These are phyloP conservation scores for Catharus minimus DNA, from an alignment of 2,113 vertebrate genomes.

Conservation along the genomic window DNA sequence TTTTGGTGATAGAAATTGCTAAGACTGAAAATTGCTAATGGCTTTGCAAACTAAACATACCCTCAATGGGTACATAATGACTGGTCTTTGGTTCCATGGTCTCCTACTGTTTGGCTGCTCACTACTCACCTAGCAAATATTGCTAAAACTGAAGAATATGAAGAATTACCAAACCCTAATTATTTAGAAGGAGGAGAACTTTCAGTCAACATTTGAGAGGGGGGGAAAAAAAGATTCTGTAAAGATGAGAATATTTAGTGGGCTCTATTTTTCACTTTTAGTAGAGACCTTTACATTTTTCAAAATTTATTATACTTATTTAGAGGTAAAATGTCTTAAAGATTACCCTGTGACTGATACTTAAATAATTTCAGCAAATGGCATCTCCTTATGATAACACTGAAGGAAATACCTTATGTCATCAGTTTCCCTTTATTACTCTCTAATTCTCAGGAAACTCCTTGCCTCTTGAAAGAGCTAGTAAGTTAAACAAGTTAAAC, in stretches of 20 bases:
- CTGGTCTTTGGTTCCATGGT: background rate
- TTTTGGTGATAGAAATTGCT: background rate
- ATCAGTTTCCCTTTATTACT: background rate
- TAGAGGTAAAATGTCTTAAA: background rate
- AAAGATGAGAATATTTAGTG: background rate
- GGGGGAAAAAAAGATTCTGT: background rate
- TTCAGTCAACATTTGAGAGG: rapidly evolving
- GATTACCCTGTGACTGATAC: background rate
- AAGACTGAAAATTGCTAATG: background rate
- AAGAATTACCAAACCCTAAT: background rate
- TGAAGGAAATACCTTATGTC: background rate
- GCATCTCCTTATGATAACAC: background rate
- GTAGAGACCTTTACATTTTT: background rate
- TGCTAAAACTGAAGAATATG: background rate
- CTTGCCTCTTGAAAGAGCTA: background rate
- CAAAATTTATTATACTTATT: background rate
- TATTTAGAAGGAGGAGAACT: background rate
- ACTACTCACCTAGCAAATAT: background rate
- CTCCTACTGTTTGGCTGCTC: background rate
- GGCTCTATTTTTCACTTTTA: background rate
- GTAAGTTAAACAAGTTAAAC: background rate
- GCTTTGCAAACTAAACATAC: background rate
- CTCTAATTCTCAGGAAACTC: background rate
- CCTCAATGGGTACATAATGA: background rate
- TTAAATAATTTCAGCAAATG: background rate